phyloP scores from a whole-genome alignment of 2,888 invertebrate genomes.

The Phymatocera aterrima region DNA sequence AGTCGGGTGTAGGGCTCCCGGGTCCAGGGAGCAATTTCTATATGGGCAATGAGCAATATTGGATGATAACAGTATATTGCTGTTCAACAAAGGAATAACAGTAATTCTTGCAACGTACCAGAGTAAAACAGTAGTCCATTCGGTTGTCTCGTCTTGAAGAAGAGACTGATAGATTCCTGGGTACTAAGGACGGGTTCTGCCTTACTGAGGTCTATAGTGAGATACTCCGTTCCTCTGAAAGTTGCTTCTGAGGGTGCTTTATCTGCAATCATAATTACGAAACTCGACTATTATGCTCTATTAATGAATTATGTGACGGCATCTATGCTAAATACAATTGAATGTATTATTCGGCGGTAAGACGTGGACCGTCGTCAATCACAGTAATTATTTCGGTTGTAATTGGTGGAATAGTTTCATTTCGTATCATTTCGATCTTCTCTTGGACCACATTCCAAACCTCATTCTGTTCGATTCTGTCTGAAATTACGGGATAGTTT shows the following conservation, averaged over 20 bases:
- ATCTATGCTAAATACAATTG: neutral
- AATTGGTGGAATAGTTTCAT: too few relatives aligned
- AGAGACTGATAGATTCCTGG: slow-evolving; percentile 92
- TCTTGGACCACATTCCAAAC: too few relatives aligned
- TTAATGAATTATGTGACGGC: neutral
- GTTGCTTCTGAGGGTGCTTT: slow-evolving; percentile 96
- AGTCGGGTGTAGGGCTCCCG: neutral
- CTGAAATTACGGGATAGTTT: too few relatives aligned
- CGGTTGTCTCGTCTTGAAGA: slow-evolving; percentile 94
- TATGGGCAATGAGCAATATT: neutral
- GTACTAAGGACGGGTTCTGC: slow-evolving; percentile 93
- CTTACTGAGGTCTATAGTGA: slow-evolving; percentile 92
- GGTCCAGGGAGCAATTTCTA: neutral
- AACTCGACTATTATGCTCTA: neutral
- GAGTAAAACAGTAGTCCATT: slow-evolving; percentile 95
- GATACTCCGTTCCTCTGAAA: slow-evolving; percentile 93
- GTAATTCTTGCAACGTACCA: slow-evolving; percentile 77
- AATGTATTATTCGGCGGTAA: neutral
- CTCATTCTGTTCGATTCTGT: too few relatives aligned
- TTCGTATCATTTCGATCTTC: too few relatives aligned
- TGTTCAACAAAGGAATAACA: neutral
- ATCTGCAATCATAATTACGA: slow-evolving; percentile 80
- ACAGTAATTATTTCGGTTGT: too few relatives aligned
- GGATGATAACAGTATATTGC: neutral
- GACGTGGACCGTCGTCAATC: too few relatives aligned